Base-by-base conservation (phyloP, 2,888 invertebrate genomes). In the Hartigia nigra region DNA sequence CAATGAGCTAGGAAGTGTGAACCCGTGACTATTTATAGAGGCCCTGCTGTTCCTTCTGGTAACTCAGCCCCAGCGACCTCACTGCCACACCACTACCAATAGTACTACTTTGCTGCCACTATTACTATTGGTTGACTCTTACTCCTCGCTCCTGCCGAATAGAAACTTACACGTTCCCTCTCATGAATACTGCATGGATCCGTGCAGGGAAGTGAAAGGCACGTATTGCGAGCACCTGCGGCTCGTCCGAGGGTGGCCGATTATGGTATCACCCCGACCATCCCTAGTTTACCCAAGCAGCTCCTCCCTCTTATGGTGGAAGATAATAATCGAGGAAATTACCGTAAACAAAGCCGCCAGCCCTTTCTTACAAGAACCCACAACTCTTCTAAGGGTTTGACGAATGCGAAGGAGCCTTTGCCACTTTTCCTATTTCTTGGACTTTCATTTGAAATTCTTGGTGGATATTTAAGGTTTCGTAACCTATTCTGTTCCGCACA, bases 1-100 rank as follows among this genome's bases (percentile, higher is more conserved):
- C 87, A 87, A 87, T 87, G 87, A 86, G 83, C 84, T 85, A 83
- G 80, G 81, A 83, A 85, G 86, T 83, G 83, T 78, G 81, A 83
- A 82, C 80, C 81, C 81, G 81, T 75, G 81, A 83, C 82, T 85
- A 84, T 85, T 84, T 84, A 84, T 83, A 83, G 82, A 81, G 79
- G 75, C 77, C 31, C 70, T 75, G 55, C 55, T 55, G 23, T 55
- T 23, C 55, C 55, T 55, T 5, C 55, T 55, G 23, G 55, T 23
- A 55, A 23, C 55, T 55, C 55, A 55, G 9, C 55, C 55, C 55
- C 55, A 55, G 55, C 9, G 55, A 55, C 55, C 23, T 55, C 55
- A 55, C 55, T 55, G 55, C 23, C 9, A 55, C 55, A 55, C 55
- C 14, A 55, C 55, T 2, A 55, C 55, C 55, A 23, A 23, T 23